A percentile compares a stretch with the other conserved stretches of the same genome.
Evolutionary conservation across 2,113 vertebrate species (phyloP).

Genomic region (Coptodon bakossiorum): DNA sequence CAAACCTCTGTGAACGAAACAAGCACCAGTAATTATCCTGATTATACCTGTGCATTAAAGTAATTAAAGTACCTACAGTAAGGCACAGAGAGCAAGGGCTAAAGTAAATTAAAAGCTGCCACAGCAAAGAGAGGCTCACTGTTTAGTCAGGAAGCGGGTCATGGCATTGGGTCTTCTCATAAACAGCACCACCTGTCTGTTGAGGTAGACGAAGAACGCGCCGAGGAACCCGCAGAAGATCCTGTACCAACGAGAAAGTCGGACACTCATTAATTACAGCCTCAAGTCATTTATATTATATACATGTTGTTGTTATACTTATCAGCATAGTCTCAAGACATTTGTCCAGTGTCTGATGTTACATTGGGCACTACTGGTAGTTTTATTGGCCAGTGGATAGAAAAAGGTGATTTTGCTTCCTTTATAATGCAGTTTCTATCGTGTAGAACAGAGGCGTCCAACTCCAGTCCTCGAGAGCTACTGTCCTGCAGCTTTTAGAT

Average conservation of each 20-base stretch:
- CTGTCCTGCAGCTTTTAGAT: background rate
- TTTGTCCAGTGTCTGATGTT: background rate
- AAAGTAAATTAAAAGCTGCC: background rate
- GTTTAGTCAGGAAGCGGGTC: slow-evolving; percentile 83
- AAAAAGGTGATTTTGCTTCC: rapidly evolving
- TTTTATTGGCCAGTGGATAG: rapidly evolving
- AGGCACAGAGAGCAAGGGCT: background rate
- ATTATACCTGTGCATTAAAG: background rate
- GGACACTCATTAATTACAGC: rapidly evolving
- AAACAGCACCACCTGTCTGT: slow-evolving; percentile 86
- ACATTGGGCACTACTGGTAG: background rate
- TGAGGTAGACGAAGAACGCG: slow-evolving; percentile 90
- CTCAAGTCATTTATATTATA: rapidly evolving
- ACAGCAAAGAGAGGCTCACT: slow-evolving; percentile 72
- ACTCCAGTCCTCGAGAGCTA: background rate
- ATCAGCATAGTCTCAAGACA: background rate
- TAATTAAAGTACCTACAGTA: background rate
- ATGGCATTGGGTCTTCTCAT: slow-evolving; percentile 79
- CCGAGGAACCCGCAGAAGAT: slow-evolving; percentile 87
- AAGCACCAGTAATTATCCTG: background rate
- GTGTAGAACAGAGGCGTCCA: background rate
- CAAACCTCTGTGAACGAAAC: background rate
- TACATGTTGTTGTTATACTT: background rate
- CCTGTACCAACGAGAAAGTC: slow-evolving; percentile 11
- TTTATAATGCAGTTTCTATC: background rate